Conservation (phyloP, 1,140 invertebrate species). For the Stegodyphus mimosarum region DNA sequence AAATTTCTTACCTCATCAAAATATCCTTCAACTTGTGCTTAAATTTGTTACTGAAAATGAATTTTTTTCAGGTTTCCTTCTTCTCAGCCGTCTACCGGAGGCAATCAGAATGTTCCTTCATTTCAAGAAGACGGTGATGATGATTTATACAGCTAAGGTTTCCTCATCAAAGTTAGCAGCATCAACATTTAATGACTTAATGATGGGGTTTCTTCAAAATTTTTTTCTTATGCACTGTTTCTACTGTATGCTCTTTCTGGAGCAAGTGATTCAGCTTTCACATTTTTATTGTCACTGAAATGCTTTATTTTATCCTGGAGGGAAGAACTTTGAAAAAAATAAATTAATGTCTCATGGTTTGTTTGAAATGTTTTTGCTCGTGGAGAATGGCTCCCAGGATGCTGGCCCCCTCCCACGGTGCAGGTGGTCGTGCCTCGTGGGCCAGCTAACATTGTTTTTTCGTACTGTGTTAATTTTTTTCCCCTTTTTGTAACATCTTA, state of each 20-base stretch:
- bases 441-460: not conserved
- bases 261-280: conserved; percentile 8
- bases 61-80: conserved; percentile 26
- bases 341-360: not conserved
- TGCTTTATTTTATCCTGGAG: not conserved
- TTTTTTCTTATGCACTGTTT: conserved; percentile 49
- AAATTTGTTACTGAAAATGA: no score
- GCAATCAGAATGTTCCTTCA: not conserved
- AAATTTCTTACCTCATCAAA: no score
- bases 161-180: not conserved
- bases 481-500: not conserved
- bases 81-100: conserved; percentile 8
- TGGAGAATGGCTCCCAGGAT: not conserved
- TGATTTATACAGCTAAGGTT: conserved; percentile 55
- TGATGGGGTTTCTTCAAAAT: conserved; percentile 37
- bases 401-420: no score
- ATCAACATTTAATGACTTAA: conserved; percentile 15
- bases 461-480: not conserved
- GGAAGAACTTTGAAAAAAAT: not conserved
- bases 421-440: no score
- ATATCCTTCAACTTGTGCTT: no score
- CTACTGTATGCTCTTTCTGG: conserved; percentile 19
- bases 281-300: not conserved
- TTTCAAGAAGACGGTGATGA: conserved; percentile 40
- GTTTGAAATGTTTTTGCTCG: not conserved